phyloP scores from a whole-genome alignment of 2,888 invertebrate species.

The Clivina fossor region DNA sequence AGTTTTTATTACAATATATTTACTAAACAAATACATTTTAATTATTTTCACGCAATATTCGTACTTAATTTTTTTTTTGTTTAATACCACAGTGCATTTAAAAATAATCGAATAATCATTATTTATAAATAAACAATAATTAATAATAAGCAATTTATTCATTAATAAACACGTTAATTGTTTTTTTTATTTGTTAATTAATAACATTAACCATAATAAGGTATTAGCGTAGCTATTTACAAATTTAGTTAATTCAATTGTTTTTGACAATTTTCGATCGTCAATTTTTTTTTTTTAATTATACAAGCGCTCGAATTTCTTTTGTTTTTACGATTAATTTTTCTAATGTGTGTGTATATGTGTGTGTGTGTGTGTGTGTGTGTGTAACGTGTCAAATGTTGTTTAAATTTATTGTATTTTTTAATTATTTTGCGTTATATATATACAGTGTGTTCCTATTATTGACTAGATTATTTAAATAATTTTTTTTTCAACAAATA shows the following conservation, averaged over 20 bases:
- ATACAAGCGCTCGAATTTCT: slow-evolving; percentile 12
- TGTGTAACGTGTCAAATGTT: too few relatives aligned
- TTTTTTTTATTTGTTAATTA: too few relatives aligned
- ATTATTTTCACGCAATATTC: too few relatives aligned
- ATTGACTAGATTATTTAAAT: too few relatives aligned
- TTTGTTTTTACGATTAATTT: slow-evolving; percentile 3
- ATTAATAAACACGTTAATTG: slow-evolving; percentile 18
- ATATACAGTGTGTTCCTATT: background rate
- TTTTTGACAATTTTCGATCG: slow-evolving; percentile 12
- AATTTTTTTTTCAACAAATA: too few relatives aligned
- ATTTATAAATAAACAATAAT: slow-evolving; percentile 26
- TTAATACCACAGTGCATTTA: slow-evolving; percentile 26
- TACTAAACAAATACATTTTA: too few relatives aligned
- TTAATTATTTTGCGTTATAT: background rate
- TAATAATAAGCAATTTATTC: slow-evolving; percentile 28
- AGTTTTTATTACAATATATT: too few relatives aligned
- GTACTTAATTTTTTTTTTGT: too few relatives aligned
- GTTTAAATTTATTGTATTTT: slow-evolving; percentile 11
- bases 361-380: slow-evolving; percentile 27
- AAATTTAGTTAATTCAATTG: slow-evolving; percentile 27
- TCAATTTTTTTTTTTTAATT: slow-evolving; percentile 14
- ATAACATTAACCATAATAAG: slow-evolving; percentile 30
- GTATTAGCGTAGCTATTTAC: slow-evolving; percentile 30
- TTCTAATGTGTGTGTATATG: slow-evolving; percentile 1
- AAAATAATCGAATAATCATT: slow-evolving; percentile 28